A percentile compares a stretch with the other conserved stretches of the same genome.
Conservation (phyloP, 2,888 invertebrate genomes). For the Leistus spinibarbis region DNA sequence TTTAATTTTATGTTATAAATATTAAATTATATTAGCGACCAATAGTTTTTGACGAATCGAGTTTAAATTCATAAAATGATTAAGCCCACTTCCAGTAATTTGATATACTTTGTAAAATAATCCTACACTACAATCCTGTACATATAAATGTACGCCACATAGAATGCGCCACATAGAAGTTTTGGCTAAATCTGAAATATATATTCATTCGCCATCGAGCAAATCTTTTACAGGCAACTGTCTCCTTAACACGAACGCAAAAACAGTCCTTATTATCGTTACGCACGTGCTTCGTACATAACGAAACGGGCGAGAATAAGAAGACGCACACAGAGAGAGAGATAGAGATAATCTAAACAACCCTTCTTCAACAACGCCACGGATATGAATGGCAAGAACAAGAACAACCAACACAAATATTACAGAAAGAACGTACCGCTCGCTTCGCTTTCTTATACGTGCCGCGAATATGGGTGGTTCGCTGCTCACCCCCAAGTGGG, state of each 20-base stretch:
- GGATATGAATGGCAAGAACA: slow-evolving; percentile 34
- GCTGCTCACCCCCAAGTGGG: slow-evolving; percentile 26
- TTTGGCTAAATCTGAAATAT: slow-evolving; percentile 1
- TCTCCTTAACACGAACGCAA: slow-evolving; percentile 30
- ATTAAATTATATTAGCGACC: too few species aligned
- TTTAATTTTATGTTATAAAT: too few species aligned
- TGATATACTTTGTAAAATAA: too few species aligned
- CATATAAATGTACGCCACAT: too few species aligned
- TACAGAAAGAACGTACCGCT: slow-evolving; percentile 1
- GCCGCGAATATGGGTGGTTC: slow-evolving; percentile 54
- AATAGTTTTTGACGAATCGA: too few species aligned
- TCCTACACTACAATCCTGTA: too few species aligned
- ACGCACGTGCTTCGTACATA: slow-evolving; percentile 33
- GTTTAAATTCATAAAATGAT: too few species aligned
- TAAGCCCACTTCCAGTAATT: too few species aligned
- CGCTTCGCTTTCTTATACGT: slow-evolving; percentile 57
- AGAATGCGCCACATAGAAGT: too few species aligned
- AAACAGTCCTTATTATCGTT: slow-evolving; percentile 26
- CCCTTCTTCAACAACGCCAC: slow-evolving; percentile 17
- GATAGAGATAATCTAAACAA: slow-evolving; percentile 38
- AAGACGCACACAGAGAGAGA: too few species aligned
- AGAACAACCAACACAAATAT: slow-evolving; percentile 36
- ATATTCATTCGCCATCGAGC: slow-evolving; percentile 26
- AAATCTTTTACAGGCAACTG: slow-evolving; percentile 2
- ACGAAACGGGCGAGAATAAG: slow-evolving; percentile 18